Percentiles rank a stretch among this genome's conserved stretches.
phyloP scores from a whole-genome alignment of 2,888 invertebrate genomes.

The Linyphia triangularis region DNA sequence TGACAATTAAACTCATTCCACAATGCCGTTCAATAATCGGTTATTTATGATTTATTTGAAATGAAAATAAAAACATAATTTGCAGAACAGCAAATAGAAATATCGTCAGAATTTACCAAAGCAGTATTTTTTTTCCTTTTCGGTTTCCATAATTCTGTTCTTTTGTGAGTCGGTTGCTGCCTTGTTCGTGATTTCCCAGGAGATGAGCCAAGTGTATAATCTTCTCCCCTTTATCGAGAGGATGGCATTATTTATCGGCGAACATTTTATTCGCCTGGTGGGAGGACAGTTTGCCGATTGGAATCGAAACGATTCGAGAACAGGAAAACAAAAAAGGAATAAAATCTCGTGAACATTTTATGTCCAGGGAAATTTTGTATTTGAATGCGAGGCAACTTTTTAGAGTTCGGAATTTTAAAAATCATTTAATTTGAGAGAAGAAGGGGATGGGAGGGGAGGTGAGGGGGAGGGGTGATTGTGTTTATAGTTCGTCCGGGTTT shows the following conservation, averaged over 20 bases:
- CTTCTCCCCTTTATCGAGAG: conserved; percentile 11
- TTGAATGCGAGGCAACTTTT: no score
- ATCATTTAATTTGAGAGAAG: no score
- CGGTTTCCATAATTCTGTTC: conserved; percentile 10
- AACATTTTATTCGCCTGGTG: conserved; percentile 25
- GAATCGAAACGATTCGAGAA: neutral
- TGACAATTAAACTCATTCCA: neutral
- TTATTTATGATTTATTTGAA: neutral
- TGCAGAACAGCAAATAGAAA: neutral
- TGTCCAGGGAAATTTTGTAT: no score
- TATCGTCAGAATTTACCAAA: neutral
- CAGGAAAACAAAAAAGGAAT: neutral
- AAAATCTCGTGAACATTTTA: no score
- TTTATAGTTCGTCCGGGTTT: no score
- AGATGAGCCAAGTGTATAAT: conserved; percentile 16
- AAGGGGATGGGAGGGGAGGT: no score
- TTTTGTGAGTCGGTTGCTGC: neutral
- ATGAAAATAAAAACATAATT: neutral
- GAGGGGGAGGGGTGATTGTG: no score
- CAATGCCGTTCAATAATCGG: neutral
- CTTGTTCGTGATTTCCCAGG: conserved; percentile 46
- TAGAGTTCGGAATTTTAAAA: no score
- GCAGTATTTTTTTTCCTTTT: neutral
- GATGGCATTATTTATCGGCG: conserved; percentile 27
- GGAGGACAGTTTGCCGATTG: neutral